These are phyloP conservation scores for Heliangelus exortis DNA, from an alignment of 2,797 vertebrate species.

Conservation along the genomic window DNA sequence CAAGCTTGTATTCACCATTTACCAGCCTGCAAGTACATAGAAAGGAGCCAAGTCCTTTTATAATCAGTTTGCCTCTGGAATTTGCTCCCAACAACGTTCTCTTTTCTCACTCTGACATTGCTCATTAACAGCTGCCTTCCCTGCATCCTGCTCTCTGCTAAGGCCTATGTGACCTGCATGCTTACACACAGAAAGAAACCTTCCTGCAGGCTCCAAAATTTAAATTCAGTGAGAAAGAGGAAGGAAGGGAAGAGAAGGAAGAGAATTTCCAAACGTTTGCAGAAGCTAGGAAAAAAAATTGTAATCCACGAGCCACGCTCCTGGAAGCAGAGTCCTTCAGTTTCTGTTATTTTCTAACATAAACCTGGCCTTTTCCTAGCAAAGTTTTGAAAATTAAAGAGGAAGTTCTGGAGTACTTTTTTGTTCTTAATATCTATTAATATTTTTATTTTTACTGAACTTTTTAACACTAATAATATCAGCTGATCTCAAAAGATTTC, in stretches of 20 bases:
- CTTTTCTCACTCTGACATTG: slow-evolving; percentile 52
- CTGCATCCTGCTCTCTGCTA: not conserved
- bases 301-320: fast-evolving
- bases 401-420: not conserved
- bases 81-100: slow-evolving; percentile 2
- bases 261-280: not conserved
- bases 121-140: slow-evolving; percentile 49
- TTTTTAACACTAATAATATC: too few species aligned
- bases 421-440: not conserved
- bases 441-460: not conserved
- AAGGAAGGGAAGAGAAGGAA: not conserved
- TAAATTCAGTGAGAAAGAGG: not conserved
- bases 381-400: not conserved
- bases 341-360: not conserved
- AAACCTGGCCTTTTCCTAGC: not conserved
- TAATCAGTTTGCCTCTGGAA: slow-evolving; percentile 40
- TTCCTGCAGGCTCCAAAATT: not conserved
- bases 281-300: not conserved
- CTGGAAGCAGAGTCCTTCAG: not conserved
- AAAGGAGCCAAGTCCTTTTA: not conserved
- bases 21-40: not conserved
- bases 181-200: not conserved
- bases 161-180: slow-evolving; percentile 16
- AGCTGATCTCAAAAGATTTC: not conserved
- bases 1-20: slow-evolving; percentile 15